Evolutionary conservation across 2,797 vertebrate species (phyloP).

Genomic region (Hyperoplus immaculatus): DNA sequence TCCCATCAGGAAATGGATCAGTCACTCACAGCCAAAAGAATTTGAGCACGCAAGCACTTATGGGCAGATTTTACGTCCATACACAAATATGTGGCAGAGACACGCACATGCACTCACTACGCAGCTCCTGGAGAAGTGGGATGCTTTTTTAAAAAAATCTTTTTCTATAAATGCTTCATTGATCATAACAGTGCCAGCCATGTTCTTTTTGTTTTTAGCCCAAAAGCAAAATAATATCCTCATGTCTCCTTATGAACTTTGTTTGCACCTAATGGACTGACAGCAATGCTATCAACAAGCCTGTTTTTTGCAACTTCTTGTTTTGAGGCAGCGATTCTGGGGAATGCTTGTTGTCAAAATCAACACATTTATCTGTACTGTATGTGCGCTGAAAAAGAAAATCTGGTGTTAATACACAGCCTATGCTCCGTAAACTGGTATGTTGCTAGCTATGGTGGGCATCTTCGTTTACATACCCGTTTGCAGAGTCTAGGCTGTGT

Average conservation of each 20-base stretch:
- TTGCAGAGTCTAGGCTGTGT: too few relatives aligned
- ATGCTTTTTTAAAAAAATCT: neutral
- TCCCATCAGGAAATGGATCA: slow-evolving; percentile 64
- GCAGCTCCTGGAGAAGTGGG: slow-evolving; percentile 4
- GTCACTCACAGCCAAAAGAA: slow-evolving; percentile 59
- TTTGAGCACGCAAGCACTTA: slow-evolving; percentile 19
- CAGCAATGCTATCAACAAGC: neutral
- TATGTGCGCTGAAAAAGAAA: too few relatives aligned
- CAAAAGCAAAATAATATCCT: neutral
- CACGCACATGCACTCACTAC: neutral
- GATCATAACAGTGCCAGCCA: neutral
- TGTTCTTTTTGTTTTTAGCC: neutral
- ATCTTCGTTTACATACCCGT: too few relatives aligned
- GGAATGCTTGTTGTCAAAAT: too few relatives aligned
- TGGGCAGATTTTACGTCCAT: slow-evolving; percentile 34
- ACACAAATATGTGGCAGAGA: slow-evolving; percentile 24
- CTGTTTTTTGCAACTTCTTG: too few relatives aligned
- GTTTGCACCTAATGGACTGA: neutral
- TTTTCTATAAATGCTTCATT: too few relatives aligned
- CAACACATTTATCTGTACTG: too few relatives aligned
- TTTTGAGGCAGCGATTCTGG: too few relatives aligned
- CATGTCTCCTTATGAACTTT: neutral
- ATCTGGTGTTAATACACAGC: too few relatives aligned
- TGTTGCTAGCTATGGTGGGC: too few relatives aligned
- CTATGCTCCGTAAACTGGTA: too few relatives aligned